Evolutionary conservation across 2,888 invertebrate species (phyloP).

Genomic region (Trichogramma dendrolimi): DNA sequence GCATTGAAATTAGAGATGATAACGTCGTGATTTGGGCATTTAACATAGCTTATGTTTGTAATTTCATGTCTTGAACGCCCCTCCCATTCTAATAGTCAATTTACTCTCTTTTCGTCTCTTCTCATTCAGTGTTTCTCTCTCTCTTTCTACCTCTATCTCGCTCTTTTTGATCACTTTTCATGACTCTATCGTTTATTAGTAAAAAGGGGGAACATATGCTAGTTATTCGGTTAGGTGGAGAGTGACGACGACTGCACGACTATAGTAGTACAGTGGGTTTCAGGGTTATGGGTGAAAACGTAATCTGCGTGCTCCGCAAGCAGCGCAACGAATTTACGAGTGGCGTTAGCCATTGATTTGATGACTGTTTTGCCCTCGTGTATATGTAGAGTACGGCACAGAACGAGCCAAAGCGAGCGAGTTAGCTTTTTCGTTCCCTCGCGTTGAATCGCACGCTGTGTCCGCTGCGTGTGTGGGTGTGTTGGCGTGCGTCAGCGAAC

Average conservation of each 20-base stretch:
- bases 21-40: too few relatives aligned
- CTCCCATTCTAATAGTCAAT: too few relatives aligned
- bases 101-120: background rate
- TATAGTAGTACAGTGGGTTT: constrained; percentile 30
- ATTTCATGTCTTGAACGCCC: too few relatives aligned
- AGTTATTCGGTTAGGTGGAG: too few relatives aligned
- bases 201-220: too few relatives aligned
- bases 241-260: too few relatives aligned
- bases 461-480: background rate
- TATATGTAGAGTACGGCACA: too few relatives aligned
- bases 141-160: constrained; percentile 8
- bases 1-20: too few relatives aligned
- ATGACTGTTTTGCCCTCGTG: constrained; percentile 34
- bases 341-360: constrained; percentile 37
- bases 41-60: too few relatives aligned
- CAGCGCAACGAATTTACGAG: constrained; percentile 36
- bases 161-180: background rate
- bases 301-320: constrained; percentile 35
- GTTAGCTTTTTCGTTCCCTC: constrained; percentile 8
- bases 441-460: constrained; percentile 4
- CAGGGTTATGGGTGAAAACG: constrained; percentile 38
- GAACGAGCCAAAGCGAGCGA: too few relatives aligned
- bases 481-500: background rate
- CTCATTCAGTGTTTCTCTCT: constrained; percentile 13
- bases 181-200: background rate